phyloP scores from a whole-genome alignment of 2,888 invertebrate species.

The Nebria brevicollis region DNA sequence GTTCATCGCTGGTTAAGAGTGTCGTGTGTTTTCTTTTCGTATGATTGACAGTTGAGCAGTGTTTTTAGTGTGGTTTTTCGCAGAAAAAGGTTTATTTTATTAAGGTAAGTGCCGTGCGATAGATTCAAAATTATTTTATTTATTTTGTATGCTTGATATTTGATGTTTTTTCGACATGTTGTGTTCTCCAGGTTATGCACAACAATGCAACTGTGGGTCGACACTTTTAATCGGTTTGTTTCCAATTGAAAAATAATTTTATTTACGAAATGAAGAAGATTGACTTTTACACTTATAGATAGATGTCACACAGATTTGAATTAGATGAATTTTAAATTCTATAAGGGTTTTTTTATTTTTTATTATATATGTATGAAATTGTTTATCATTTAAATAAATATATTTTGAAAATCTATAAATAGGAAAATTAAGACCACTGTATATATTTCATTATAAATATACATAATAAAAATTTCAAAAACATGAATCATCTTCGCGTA shows the following conservation, averaged over 20 bases:
- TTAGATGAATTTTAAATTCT: not conserved
- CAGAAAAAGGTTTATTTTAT: conserved; percentile 36
- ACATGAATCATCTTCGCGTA: not conserved
- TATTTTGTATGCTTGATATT: conserved; percentile 7
- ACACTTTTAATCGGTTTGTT: not conserved
- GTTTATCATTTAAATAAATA: not conserved
- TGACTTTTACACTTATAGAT: not conserved
- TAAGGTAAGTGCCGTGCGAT: conserved; percentile 19
- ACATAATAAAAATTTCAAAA: not conserved
- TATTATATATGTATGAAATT: too few species aligned
- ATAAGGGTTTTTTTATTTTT: too few species aligned
- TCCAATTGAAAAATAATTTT: not conserved
- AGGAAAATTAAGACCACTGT: not conserved
- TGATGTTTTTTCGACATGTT: conserved; percentile 39
- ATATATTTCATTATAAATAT: not conserved
- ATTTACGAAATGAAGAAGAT: not conserved
- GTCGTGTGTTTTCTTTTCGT: conserved; percentile 26
- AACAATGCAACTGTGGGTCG: conserved; percentile 18
- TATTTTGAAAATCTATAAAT: not conserved
- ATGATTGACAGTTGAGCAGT: conserved; percentile 39
- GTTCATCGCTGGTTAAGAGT: conserved; percentile 23
- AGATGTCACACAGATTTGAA: not conserved
- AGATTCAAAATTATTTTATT: not conserved
- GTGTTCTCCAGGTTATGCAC: conserved; percentile 38
- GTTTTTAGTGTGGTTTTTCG: conserved; percentile 26